Evolutionary conservation across 2,888 invertebrate genomes (phyloP).

Genomic region (Drosophila merina): DNA sequence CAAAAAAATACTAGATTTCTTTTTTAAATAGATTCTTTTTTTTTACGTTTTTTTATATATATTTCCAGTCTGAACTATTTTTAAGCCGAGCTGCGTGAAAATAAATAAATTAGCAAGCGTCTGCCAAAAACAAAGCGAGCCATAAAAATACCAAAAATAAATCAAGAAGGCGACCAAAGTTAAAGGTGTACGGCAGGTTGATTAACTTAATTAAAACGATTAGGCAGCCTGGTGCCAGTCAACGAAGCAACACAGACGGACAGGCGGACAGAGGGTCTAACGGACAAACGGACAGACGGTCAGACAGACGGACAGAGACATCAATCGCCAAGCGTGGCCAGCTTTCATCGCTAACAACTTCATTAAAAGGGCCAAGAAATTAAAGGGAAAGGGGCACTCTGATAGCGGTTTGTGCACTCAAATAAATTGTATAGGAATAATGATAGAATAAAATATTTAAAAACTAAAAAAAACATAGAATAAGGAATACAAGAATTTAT

Average conservation of each 20-base stretch:
- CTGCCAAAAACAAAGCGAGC: conserved; percentile 53
- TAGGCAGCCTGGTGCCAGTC: conserved; percentile 58
- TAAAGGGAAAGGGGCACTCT: background rate
- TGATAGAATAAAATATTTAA: too few species aligned
- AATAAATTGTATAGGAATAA: background rate
- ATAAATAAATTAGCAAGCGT: conserved; percentile 64
- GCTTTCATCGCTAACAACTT: conserved; percentile 38
- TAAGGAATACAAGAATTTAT: too few species aligned
- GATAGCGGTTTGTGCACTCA: background rate
- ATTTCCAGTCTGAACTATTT: conserved; percentile 53
- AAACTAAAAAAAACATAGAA: too few species aligned
- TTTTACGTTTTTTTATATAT: background rate
- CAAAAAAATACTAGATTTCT: background rate
- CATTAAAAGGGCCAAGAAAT: conserved; percentile 11
- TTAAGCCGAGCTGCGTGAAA: conserved; percentile 50
- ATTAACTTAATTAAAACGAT: conserved; percentile 71
- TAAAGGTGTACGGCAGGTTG: conserved; percentile 41
- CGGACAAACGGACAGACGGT: background rate
- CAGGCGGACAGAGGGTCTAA: background rate
- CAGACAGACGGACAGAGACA: conserved; percentile 2
- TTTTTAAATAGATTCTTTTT: background rate
- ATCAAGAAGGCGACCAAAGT: conserved; percentile 21
- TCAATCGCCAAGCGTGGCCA: conserved; percentile 21
- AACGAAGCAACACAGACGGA: conserved; percentile 20
- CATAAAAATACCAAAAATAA: conserved; percentile 62